Conservation (phyloP, 2,797 vertebrate genomes). For the Erpetoichthys calabaricus region DNA sequence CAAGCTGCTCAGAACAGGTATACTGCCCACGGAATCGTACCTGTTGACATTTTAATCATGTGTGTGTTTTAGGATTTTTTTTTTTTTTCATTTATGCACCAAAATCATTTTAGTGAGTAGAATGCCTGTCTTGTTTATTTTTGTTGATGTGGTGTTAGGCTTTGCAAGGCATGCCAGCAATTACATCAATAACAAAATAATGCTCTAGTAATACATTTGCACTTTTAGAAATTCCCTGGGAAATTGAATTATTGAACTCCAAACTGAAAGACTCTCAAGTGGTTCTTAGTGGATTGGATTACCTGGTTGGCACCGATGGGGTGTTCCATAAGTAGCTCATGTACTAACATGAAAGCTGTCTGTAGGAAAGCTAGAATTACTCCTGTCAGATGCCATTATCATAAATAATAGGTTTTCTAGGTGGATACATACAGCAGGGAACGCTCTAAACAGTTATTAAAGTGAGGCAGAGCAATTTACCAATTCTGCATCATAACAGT, state of each 20-base stretch:
- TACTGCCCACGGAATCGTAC: no score
- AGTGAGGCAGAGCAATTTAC: neutral
- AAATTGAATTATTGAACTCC: constrained; percentile 24
- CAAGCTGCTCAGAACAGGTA: no score
- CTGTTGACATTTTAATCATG: no score
- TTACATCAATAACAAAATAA: no score
- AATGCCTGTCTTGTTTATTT: no score
- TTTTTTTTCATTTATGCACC: no score
- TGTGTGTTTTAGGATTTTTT: no score
- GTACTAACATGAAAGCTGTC: constrained; percentile 18
- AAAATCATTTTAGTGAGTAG: no score
- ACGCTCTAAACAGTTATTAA: constrained; percentile 17
- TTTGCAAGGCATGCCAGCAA: no score
- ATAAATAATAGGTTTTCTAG: constrained; percentile 9
- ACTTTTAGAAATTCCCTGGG: constrained; percentile 15
- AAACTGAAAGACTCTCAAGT: constrained; percentile 19
- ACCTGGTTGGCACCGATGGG: constrained; percentile 22
- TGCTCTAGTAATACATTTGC: neutral
- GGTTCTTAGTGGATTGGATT: constrained; percentile 33
- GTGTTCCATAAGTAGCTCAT: constrained; percentile 28
- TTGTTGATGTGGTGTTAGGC: no score
- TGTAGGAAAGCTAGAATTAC: constrained; percentile 12
- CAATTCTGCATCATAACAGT: neutral
- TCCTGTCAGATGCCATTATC: constrained; percentile 15
- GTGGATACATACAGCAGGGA: constrained; percentile 8